Conservation (phyloP, 2,113 vertebrate species). For the Stomatorhinus ivindoensis region DNA sequence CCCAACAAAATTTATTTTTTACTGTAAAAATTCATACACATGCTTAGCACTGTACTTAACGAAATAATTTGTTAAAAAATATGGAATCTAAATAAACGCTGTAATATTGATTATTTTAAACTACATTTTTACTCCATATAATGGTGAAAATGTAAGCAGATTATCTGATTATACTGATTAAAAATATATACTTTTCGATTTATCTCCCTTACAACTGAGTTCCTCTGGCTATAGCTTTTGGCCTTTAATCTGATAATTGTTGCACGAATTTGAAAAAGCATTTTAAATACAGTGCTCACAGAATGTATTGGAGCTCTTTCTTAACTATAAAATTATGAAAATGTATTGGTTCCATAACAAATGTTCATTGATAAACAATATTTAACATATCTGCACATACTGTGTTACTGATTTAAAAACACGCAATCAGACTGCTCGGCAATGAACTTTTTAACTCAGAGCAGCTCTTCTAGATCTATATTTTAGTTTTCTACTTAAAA, state of each 20-base stretch:
- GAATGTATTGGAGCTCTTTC: not conserved
- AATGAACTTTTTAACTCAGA: no score
- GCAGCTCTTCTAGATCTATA: no score
- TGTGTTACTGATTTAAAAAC: no score
- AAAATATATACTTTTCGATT: not conserved
- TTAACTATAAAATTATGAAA: not conserved
- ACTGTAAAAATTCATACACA: not conserved
- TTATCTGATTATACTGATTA: not conserved
- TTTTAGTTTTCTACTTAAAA: no score
- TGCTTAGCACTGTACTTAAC: not conserved
- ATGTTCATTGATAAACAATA: not conserved
- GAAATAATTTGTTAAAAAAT: not conserved
- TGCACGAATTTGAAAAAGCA: not conserved
- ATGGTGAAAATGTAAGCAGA: not conserved
- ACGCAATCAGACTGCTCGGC: no score
- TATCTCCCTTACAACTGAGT: not conserved
- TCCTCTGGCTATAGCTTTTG: no score
- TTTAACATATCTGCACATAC: no score
- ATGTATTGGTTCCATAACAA: not conserved
- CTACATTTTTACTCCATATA: not conserved
- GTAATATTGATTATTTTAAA: not conserved
- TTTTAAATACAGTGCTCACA: not conserved
- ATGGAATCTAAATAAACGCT: not conserved
- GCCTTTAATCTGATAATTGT: not conserved
- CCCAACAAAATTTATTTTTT: not conserved